Base-by-base conservation (phyloP, 2,888 invertebrate species). In the Dasysyrphus albostriatus region DNA sequence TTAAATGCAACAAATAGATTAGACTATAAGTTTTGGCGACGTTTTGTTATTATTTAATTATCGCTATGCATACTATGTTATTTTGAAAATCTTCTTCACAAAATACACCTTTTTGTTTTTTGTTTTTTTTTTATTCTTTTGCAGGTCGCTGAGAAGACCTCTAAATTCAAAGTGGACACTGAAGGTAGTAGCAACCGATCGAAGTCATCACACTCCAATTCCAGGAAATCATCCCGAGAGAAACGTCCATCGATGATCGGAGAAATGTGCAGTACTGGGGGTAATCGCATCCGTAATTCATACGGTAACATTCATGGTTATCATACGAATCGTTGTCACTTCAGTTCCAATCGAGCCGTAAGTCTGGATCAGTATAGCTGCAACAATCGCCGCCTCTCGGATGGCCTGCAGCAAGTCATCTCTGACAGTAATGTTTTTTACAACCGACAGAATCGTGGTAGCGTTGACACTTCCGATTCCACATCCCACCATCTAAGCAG, bases 111-210 rank as follows among this genome's bases (percentile, higher is more conserved):
- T 54, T 32, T 29, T 2, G 5, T 14, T 44, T 7, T 75, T 65
- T 61, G 44, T 54, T 49, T 85, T 44, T 14, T 75, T 59, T 61
- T 49, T 54, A 47, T 85, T 69, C 14, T 10, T n/a, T 89, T 88
- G 3, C 81, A 94, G 90, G 94, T 94, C 39, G 94, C 96, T 84
- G 96, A 96, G 91, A 95, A 95, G 90, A 94, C 96, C 2, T 94
- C 96, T 49, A 96, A 96, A 90, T 96, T 96, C 91, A 96, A 96
- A 91, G 96, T 96, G 88, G 95, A 96, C 44, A 96, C 96, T 0
- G 96, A 96, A 90, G 94, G 95, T 75, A 93, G 93, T 88, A 92
- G 93, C 89, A 92, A 93, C 29, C 92, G 95, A 5, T 95, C 94
- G 89, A 95, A 95, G 90, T 95, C 91, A n/a, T 91, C 92, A 39